Percentiles rank a stretch among this genome's conserved stretches.
These are phyloP conservation scores for Hetaerina americana DNA, from an alignment of 1,140 invertebrate genomes.

Conservation along the genomic window DNA sequence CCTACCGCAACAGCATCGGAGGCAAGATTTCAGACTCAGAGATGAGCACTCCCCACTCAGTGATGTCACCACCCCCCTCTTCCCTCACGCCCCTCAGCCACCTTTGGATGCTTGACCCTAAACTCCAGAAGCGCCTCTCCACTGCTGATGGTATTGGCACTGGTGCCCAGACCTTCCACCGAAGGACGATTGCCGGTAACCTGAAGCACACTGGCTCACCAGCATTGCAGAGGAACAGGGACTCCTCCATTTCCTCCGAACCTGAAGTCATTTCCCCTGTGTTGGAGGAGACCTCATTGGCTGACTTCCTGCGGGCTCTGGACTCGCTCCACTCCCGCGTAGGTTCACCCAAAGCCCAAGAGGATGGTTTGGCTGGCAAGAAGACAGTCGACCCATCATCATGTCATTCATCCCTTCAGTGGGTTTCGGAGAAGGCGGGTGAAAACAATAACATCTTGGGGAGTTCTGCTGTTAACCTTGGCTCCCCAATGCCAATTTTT, in stretches of 20 bases:
- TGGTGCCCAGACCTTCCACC: neutral
- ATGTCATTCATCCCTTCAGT: neutral
- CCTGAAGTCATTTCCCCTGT: neutral
- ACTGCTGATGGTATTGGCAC: too few relatives aligned
- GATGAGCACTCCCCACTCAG: neutral
- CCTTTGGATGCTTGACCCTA: neutral
- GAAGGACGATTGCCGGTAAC: neutral
- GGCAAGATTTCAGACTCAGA: neutral
- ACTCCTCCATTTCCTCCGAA: neutral
- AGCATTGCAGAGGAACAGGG: neutral
- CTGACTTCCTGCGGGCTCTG: neutral
- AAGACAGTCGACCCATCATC: too few relatives aligned
- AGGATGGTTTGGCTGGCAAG: neutral
- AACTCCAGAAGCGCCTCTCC: neutral
- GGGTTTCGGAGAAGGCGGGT: neutral
- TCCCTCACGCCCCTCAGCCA: neutral
- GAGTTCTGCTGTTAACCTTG: neutral
- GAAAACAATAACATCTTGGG: neutral
- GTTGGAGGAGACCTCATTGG: neutral
- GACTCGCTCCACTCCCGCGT: neutral
- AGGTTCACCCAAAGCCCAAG: neutral
- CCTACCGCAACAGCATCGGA: neutral
- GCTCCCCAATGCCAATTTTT: neutral
- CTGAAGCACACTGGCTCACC: neutral
- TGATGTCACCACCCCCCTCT: neutral